Evolutionary conservation across 2,888 invertebrate genomes (phyloP).

Genomic region (Cetonia aurata): DNA sequence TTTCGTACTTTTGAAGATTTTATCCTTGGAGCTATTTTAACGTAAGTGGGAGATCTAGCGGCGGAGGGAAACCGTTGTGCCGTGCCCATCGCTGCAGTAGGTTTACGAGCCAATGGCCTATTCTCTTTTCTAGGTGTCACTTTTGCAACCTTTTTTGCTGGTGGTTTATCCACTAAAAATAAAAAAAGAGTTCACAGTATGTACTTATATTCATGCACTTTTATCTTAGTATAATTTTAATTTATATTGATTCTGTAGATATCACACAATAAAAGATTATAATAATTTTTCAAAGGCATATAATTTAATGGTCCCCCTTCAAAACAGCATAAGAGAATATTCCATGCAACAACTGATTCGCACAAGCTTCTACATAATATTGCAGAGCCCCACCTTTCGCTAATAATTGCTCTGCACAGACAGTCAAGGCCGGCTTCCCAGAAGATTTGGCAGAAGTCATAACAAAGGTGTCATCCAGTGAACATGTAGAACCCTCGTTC

Average conservation of each 20-base stretch:
- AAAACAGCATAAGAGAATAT: slow-evolving; percentile 43
- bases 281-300: slow-evolving; percentile 8
- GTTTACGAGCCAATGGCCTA: slow-evolving; percentile 21
- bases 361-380: slow-evolving; percentile 56
- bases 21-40: slow-evolving; percentile 10
- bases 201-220: too few species aligned
- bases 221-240: slow-evolving; percentile 1
- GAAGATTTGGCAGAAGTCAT: slow-evolving; percentile 40
- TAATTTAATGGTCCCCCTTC: slow-evolving; percentile 41
- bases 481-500: slow-evolving; percentile 46
- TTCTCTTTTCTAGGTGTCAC: slow-evolving; percentile 43
- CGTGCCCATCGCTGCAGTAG: slow-evolving; percentile 48
- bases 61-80: slow-evolving; percentile 44
- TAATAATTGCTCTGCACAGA: slow-evolving; percentile 53
- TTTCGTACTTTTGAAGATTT: slow-evolving; percentile 15
- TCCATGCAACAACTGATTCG: slow-evolving; percentile 54
- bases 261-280: slow-evolving; percentile 28
- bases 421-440: slow-evolving; percentile 49
- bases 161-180: slow-evolving; percentile 52
- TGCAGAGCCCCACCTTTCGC: slow-evolving; percentile 61
- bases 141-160: slow-evolving; percentile 50
- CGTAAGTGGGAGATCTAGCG: slow-evolving; percentile 13
- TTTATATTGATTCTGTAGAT: neutral
- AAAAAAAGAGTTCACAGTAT: slow-evolving; percentile 24
- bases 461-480: slow-evolving; percentile 54